Conservation (phyloP, 2,113 vertebrate genomes). For the Pedionomus torquatus region DNA sequence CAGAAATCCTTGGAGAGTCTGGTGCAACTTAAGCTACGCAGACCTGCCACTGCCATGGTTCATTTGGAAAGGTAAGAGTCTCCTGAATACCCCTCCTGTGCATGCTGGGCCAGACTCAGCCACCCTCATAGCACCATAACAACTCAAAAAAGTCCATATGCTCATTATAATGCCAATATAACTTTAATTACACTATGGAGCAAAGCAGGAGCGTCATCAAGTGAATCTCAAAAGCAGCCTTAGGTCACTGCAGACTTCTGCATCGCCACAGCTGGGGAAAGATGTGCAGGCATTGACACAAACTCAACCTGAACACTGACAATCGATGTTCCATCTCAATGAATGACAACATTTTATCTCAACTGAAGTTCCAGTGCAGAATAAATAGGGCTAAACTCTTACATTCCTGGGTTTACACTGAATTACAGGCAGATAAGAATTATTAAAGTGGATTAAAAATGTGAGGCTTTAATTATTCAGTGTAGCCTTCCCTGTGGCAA, state of each 20-base stretch:
- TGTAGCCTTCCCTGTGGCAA: neutral
- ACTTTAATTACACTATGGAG: neutral
- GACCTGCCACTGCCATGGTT: neutral
- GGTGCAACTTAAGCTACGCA: neutral
- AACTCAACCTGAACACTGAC: neutral
- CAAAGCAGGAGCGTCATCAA: neutral
- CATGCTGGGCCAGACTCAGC: neutral
- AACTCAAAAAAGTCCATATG: fast-evolving
- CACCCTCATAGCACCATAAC: neutral
- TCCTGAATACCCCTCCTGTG: neutral
- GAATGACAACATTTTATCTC: neutral
- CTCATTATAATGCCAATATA: neutral
- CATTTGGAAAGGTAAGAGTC: neutral
- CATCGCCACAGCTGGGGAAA: neutral
- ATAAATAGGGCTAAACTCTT: neutral
- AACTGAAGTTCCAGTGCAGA: neutral
- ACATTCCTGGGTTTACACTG: neutral
- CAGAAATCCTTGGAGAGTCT: neutral
- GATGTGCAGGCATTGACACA: fast-evolving
- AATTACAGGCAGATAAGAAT: neutral
- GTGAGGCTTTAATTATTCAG: neutral
- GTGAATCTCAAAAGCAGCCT: neutral
- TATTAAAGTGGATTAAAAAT: neutral
- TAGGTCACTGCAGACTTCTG: neutral
- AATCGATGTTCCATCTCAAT: fast-evolving